Evolutionary conservation across 2,113 vertebrate genomes (phyloP), one percentile per base, ranked within the genome.

Genomic region (Leucosticte australis): DNA sequence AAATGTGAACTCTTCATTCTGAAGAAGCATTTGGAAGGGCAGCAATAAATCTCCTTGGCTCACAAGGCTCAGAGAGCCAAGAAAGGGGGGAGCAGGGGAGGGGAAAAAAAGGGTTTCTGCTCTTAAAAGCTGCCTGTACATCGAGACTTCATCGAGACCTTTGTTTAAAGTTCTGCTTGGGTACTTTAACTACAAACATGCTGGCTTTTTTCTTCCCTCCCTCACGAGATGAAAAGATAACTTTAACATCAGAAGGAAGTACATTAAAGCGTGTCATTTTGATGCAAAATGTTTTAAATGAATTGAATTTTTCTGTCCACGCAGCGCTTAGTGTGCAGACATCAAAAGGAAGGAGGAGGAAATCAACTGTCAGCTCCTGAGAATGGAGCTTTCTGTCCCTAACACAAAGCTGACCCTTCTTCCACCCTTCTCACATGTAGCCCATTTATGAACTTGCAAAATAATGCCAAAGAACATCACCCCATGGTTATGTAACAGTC

Each of bases 191-290:
- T 75, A 92, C 92, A 95, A 95, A 87, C 77, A 94, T 1, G 52
- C 23, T 95, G 67, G 49, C 14, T 74, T 62, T 24, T 27, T 30
- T 15, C 52, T 20, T 3, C 0, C 19, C 6, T 69, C 64, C 17
- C 18, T 24, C 84, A 2, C 24, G 18, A 90, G 91, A 95, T 89
- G 87, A 95, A 94, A 96, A 95, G 90, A 91, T 87, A 94, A 92
- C 78, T 97, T 67, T 76, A 97, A 95, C 77, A 96, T 90, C 95
- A 96, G 93, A 97, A 85, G 87, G 60, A 83, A 78, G 42, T 60
- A 94, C 83, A 97, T 94, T 96, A 97, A 97, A 97, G 89, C 93
- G 47, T 62, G 91, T 95, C 92, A 92, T 96, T 97, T 90, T 94
- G 95, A 96, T 94, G 87, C 84, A 96, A 91, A 97, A 96, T 94